Evolutionary conservation across 2,113 vertebrate genomes (phyloP).

Genomic region (Clarias gariepinus): DNA sequence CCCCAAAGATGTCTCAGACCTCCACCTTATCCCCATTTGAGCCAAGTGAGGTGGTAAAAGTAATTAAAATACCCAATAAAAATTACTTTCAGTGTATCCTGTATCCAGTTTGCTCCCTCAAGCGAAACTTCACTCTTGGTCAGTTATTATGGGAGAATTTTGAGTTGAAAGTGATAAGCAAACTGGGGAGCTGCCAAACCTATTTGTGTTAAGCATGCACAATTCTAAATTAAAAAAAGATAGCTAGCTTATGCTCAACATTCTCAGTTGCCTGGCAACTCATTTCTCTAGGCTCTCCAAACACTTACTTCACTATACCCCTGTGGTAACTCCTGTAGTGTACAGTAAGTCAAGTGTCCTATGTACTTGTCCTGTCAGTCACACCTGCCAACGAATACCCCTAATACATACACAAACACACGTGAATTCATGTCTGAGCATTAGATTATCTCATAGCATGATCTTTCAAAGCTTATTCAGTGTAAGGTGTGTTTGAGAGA

Average conservation of each 20-base stretch:
- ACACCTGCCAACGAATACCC: background rate
- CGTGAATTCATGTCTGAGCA: background rate
- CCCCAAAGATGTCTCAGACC: background rate
- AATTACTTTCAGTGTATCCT: background rate
- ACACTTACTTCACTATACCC: background rate
- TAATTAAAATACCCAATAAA: background rate
- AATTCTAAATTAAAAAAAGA: background rate
- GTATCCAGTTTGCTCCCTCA: no score
- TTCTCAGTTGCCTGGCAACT: background rate
- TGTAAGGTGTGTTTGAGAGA: background rate
- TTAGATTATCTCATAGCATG: background rate
- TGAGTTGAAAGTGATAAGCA: background rate
- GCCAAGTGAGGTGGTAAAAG: background rate
- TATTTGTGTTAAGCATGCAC: background rate
- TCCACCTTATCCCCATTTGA: background rate
- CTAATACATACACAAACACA: background rate
- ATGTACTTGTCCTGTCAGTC: background rate
- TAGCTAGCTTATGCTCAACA: background rate
- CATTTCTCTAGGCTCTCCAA: background rate
- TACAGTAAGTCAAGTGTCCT: background rate
- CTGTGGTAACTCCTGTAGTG: background rate
- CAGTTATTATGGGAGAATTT: background rate
- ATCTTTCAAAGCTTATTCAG: constrained; percentile 1
- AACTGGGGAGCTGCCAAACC: background rate
- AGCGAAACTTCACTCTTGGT: background rate